These are phyloP conservation scores for Mycetomoellerius zeteki DNA, from an alignment of 1,140 invertebrate genomes.

Conservation along the genomic window DNA sequence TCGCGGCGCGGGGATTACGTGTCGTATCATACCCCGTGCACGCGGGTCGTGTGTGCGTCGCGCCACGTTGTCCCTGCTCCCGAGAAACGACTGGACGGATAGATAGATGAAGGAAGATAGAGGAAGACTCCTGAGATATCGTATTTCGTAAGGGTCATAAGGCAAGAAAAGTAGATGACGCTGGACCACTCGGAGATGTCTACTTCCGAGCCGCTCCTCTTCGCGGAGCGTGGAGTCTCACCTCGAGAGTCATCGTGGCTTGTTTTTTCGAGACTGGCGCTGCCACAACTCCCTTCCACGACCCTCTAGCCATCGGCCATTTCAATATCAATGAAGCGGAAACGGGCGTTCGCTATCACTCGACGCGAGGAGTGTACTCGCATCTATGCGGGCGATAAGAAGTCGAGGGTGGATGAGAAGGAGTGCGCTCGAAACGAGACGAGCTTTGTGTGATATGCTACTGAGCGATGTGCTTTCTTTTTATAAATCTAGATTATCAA, in stretches of 20 bases:
- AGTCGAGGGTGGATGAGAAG: conserved; percentile 9
- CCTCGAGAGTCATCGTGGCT: conserved; percentile 69
- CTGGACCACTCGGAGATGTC: conserved; percentile 64
- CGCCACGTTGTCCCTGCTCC: conserved; percentile 9
- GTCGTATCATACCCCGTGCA: conserved; percentile 49
- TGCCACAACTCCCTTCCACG: conserved; percentile 48
- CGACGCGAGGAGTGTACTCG: conserved; percentile 26
- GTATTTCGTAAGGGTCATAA: conserved; percentile 61
- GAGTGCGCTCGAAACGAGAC: conserved; percentile 10
- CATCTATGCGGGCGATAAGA: conserved; percentile 45
- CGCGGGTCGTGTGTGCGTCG: conserved; percentile 5
- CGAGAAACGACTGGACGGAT: not conserved
- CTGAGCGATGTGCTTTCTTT: not conserved
- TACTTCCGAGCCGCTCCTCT: conserved; percentile 68
- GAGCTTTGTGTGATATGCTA: no score
- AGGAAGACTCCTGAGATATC: conserved; percentile 50
- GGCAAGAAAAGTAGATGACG: conserved; percentile 65
- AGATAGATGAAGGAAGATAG: not conserved
- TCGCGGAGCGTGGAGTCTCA: conserved; percentile 19
- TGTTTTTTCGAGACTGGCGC: conserved; percentile 69
- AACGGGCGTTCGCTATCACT: conserved; percentile 49
- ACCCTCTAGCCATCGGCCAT: conserved; percentile 52
- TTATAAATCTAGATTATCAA: not conserved
- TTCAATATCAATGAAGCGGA: conserved; percentile 73
- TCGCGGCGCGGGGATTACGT: conserved; percentile 66